Conservation (phyloP, 1,140 invertebrate species). For the Penaeus vannamei region DNA sequence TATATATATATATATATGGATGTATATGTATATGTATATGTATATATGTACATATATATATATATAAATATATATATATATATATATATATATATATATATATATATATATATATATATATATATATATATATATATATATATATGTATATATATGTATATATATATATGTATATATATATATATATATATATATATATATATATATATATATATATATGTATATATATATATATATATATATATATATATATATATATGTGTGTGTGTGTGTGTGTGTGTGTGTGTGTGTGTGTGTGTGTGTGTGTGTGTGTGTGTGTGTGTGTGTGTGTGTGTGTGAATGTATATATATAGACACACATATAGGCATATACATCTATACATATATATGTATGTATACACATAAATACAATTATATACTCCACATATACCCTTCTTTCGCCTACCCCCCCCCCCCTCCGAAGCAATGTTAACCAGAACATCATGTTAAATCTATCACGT, state of each 20-base stretch:
- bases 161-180: conserved; percentile 14
- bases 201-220: conserved; percentile 14
- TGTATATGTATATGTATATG: background rate
- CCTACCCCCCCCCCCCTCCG: too few relatives aligned
- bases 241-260: conserved; percentile 14
- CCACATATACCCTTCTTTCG: background rate
- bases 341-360: background rate
- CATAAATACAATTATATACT: background rate
- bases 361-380: background rate
- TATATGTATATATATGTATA: conserved; percentile 13
- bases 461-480: too few relatives aligned
- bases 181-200: conserved; percentile 16
- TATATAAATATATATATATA: conserved; percentile 21
- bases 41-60: conserved; percentile 22
- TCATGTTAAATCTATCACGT: too few relatives aligned
- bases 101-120: conserved; percentile 6
- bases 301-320: conserved; percentile 11
- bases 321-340: background rate
- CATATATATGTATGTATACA: too few relatives aligned
- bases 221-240: conserved; percentile 16
- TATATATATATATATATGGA: background rate
- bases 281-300: conserved; percentile 11
- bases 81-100: conserved; percentile 16
- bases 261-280: conserved; percentile 11
- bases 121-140: conserved; percentile 16